phyloP scores from a whole-genome alignment of 35 echinoderm and acorn worm species.

The Anneissia japonica region DNA sequence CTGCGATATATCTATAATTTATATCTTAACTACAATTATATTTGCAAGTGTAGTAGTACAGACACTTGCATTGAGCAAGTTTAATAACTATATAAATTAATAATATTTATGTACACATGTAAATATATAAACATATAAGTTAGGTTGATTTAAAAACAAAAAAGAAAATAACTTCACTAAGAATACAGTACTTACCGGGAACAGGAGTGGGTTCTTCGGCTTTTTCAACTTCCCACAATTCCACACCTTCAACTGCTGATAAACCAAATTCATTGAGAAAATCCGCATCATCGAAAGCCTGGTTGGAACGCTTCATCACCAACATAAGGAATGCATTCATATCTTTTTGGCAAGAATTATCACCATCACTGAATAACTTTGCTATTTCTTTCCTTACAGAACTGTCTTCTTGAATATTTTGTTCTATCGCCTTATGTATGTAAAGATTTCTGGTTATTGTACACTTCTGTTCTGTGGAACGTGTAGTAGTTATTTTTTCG shows the following conservation, averaged over 20 bases:
- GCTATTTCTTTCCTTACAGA: neutral
- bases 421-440: neutral
- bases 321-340: neutral
- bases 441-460: neutral
- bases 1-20: too few species aligned
- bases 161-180: too few species aligned
- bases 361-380: neutral
- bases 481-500: neutral
- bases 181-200: neutral
- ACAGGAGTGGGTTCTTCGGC: neutral
- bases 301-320: neutral
- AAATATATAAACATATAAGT: too few species aligned
- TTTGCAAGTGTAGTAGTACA: too few species aligned
- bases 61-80: too few species aligned
- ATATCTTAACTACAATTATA: too few species aligned
- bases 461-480: too few species aligned
- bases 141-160: too few species aligned
- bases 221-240: constrained; percentile 7
- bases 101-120: too few species aligned
- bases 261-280: neutral
- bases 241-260: neutral
- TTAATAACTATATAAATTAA: too few species aligned
- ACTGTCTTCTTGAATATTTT: neutral
- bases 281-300: too few species aligned
- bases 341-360: neutral